Percentiles rank a stretch among this genome's conserved stretches.
Evolutionary conservation across 1,140 invertebrate species (phyloP).

Genomic region (Heliconius eleuchia): DNA sequence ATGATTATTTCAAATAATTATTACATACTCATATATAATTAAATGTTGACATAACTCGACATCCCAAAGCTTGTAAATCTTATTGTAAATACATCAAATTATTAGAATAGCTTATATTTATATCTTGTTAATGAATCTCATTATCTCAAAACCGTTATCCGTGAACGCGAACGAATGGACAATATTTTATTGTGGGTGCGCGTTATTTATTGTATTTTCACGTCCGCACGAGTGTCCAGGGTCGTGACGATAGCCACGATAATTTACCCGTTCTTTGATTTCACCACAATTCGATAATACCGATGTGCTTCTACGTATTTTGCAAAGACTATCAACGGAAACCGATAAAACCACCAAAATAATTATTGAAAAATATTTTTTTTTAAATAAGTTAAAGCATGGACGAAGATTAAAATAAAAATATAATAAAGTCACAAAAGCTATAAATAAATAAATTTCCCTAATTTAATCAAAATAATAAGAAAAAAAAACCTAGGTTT

Average conservation of each 20-base stretch:
- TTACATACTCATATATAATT: too few species aligned
- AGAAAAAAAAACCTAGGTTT: too few species aligned
- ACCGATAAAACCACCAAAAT: too few species aligned
- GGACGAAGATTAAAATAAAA: too few species aligned
- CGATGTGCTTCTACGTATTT: neutral
- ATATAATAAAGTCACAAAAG: too few species aligned
- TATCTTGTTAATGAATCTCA: neutral
- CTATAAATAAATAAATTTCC: too few species aligned
- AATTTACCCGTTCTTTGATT: constrained; percentile 35
- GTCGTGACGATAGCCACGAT: constrained; percentile 44
- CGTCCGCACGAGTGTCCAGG: constrained; percentile 41
- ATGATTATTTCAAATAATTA: too few species aligned
- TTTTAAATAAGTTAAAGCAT: too few species aligned
- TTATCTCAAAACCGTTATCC: constrained; percentile 25
- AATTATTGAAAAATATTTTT: too few species aligned
- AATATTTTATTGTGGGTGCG: constrained; percentile 41
- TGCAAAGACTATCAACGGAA: neutral
- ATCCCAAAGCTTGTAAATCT: neutral
- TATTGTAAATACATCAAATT: neutral
- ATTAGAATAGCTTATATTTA: neutral
- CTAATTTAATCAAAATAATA: too few species aligned
- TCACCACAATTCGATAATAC: constrained; percentile 20
- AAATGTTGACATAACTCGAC: too few species aligned
- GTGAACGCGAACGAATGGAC: constrained; percentile 30
- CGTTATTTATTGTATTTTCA: constrained; percentile 41